Conservation (phyloP, 2,797 vertebrate genomes). For the Gobio occitaniae region DNA sequence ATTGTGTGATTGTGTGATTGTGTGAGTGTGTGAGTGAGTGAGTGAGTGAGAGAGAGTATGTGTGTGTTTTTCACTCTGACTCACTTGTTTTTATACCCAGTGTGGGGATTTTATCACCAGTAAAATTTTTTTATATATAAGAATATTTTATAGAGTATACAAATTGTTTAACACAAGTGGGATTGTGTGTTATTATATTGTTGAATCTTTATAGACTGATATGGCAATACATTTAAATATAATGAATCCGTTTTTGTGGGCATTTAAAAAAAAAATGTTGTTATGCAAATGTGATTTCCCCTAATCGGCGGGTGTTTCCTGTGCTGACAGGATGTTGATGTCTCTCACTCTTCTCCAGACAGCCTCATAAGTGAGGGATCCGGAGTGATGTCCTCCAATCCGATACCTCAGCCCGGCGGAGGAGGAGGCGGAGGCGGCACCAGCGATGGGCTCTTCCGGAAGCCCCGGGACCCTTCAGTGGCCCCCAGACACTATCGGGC, state of each 20-base stretch:
- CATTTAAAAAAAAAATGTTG: too few species aligned
- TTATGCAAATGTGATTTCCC: not conserved
- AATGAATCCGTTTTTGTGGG: too few species aligned
- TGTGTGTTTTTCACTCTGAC: too few species aligned
- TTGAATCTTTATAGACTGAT: not conserved
- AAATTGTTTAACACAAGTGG: too few species aligned
- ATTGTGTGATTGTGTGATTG: too few species aligned
- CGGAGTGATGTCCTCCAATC: constrained; percentile 92
- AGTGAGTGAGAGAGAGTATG: too few species aligned
- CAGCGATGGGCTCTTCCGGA: constrained; percentile 86
- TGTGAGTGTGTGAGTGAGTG: too few species aligned
- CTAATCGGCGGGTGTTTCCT: not conserved
- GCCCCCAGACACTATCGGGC: constrained; percentile 76
- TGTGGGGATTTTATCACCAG: too few species aligned
- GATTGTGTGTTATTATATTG: not conserved
- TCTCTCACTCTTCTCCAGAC: constrained; percentile 63
- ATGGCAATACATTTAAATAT: not conserved
- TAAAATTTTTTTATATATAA: not conserved
- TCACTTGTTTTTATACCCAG: too few species aligned
- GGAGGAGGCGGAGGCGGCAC: constrained; percentile 72
- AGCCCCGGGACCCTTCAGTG: constrained; percentile 78
- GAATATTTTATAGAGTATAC: not conserved
- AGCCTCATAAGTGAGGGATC: constrained; percentile 81
- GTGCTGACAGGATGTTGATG: not conserved
- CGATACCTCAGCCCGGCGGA: constrained; percentile 83